phyloP scores from a whole-genome alignment of 1,140 invertebrate genomes.

The Solenopsis invicta region DNA sequence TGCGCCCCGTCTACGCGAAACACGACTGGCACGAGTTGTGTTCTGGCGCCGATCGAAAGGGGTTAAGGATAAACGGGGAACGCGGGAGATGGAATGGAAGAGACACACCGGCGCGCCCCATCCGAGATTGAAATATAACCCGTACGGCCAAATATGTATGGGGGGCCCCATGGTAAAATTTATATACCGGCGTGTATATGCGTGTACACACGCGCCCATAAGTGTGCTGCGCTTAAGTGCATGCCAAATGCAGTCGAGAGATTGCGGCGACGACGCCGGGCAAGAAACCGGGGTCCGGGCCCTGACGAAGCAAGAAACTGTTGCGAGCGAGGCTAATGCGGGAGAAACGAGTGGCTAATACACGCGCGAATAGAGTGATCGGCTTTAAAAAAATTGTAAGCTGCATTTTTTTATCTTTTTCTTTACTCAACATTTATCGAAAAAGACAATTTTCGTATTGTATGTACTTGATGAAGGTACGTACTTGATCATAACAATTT shows the following conservation, averaged over 20 bases:
- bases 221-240: slow-evolving; percentile 51
- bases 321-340: slow-evolving; percentile 31
- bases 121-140: slow-evolving; percentile 85
- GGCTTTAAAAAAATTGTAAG: slow-evolving; percentile 8
- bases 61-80: slow-evolving; percentile 4
- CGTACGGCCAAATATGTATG: slow-evolving; percentile 78
- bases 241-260: slow-evolving; percentile 64
- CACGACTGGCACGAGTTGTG: slow-evolving; percentile 84
- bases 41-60: slow-evolving; percentile 83
- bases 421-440: neutral
- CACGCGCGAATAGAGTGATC: neutral
- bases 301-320: slow-evolving; percentile 47
- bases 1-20: slow-evolving; percentile 75
- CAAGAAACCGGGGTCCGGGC: slow-evolving; percentile 47
- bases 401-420: neutral
- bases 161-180: slow-evolving; percentile 63
- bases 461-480: neutral
- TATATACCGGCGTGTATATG: slow-evolving; percentile 61
- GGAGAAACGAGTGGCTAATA: slow-evolving; percentile 29
- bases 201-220: slow-evolving; percentile 26
- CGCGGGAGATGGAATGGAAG: neutral
- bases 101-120: slow-evolving; percentile 70
- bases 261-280: slow-evolving; percentile 22
- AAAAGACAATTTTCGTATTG: neutral
- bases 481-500: neutral